Base-by-base conservation (phyloP, 1,140 invertebrate genomes). In the Drosophila mayri region DNA sequence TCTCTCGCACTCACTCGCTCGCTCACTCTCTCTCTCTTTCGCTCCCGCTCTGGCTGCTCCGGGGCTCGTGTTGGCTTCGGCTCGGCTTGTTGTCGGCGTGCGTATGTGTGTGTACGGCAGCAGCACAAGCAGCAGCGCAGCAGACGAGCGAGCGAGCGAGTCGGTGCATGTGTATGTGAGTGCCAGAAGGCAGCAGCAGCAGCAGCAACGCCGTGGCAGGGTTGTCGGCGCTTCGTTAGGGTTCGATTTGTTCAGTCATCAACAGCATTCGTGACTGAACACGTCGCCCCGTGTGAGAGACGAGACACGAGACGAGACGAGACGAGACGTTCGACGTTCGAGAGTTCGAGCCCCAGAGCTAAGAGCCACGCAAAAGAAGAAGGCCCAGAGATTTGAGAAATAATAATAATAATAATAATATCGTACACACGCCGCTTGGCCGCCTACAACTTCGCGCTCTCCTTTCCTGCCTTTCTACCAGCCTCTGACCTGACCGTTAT, bases 241-340 rank as follows among this genome's bases (percentile, higher is more conserved):
- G 77, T 87, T 86, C 84, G 63, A 82, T 86, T 78, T 90, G 76
- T 91, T 92, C 88, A 92, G 91, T 92, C 91, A 87, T 90, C 84
- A 92, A 90, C 91, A 90, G 91, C 90, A 92, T 91, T 92, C 91
- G 87, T 92, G 91, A 92, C 91, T 91, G 91, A 85, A 83, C 88
- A 92, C 91, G 87, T 91, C 91, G 88, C 78, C 52, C 60, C 76
- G 82, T 70, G 70, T 77, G 67, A 76, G 64, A 46, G 67, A 72
- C 78, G 76, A 74, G 43, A 66, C 75, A 55, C 59, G 43, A 52
- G 54, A 68, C 73, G 81, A 76, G 50, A 62, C 75, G 66, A 79
- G 43, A 44, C 43, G 43, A 38, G 41, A 43, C 41, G 43, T 25
- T 25, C 20, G 79, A 77, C 61, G 57, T 76, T n/a, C 28, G 50